Base-by-base conservation (phyloP, 2,888 invertebrate species). In the Rotaria sp. region DNA sequence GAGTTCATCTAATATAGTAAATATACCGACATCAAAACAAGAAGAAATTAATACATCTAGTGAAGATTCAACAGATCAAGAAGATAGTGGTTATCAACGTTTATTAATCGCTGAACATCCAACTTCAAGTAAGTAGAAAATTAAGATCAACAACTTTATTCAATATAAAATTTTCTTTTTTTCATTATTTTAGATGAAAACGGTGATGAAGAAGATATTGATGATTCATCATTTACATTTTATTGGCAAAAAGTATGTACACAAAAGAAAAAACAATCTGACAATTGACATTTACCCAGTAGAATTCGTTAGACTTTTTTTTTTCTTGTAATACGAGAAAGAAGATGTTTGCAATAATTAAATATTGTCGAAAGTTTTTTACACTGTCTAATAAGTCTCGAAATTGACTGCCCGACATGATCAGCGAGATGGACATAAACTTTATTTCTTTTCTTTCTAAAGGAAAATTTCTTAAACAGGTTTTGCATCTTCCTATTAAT, bases 141-240 rank as follows among this genome's bases (percentile, higher is more conserved):
- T 7, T 1, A 21, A 35, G 15, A n/a, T n/a, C n/a, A 35, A 30
- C 15, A 67, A 67, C 13, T 15, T 5, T 18, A 1, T 35, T 4
- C 0, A 67, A 67, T 35, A 67, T 21, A 7, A 67, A 55, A 24
- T 52, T 4, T 24, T n/a, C 0, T 52, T 55, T 26, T 26, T 26
- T 26, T 21, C 2, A 50, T 30, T 30, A 59, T 30, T 67, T 38
- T 67, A 67, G 67, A 67, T 67, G 67, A 67, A 45, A 45, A 80
- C 15, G 80, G 80, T 13, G 45, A 80, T 10, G 74, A 74, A 38
- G 80, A 80, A 80, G n/a, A 80, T 45, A n/a, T 45, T 15, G 80
- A 41, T 45, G 80, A 80, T n/a, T n/a, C 80, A 45, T 80, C 80
- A 45, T 80, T 45, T 80, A n/a, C 80, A 45, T 80, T 80, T 2